Evolutionary conservation across 1,140 invertebrate species (phyloP).

Genomic region (Agrypnia vestita): DNA sequence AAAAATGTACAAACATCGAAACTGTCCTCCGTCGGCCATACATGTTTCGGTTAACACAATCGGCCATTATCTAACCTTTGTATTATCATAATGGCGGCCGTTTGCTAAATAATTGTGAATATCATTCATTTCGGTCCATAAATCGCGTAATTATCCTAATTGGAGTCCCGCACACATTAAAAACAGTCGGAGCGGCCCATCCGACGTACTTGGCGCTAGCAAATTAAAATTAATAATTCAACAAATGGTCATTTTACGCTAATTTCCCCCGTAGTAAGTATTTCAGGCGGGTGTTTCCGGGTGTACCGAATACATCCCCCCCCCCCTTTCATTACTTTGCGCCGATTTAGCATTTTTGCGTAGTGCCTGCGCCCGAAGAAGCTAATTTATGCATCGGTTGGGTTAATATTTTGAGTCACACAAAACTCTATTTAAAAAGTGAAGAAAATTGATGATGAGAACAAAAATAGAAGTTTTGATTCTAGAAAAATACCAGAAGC

Average conservation of each 20-base stretch:
- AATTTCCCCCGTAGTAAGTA: conserved; percentile 32
- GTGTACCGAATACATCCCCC: background rate
- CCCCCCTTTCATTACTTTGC: background rate
- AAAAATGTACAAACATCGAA: no score
- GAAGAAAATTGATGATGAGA: no score
- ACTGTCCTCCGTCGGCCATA: background rate
- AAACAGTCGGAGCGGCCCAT: background rate
- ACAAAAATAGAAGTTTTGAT: no score
- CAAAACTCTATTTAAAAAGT: no score
- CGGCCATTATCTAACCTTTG: conserved; percentile 37
- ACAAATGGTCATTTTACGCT: conserved; percentile 56
- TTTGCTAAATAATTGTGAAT: conserved; percentile 8
- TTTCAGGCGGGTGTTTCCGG: background rate
- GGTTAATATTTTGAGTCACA: no score
- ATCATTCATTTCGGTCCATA: conserved; percentile 57
- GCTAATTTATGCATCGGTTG: no score
- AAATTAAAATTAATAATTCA: conserved; percentile 59
- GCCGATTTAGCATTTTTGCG: no score
- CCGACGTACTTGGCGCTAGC: background rate
- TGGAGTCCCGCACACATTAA: conserved; percentile 46
- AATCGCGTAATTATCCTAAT: conserved; percentile 57
- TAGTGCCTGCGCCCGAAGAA: no score
- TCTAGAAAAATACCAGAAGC: no score
- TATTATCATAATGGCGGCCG: conserved; percentile 34
- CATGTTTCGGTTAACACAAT: conserved; percentile 9